Base-by-base conservation (phyloP, 1,140 invertebrate genomes). In the Lutraria rhynchaena region DNA sequence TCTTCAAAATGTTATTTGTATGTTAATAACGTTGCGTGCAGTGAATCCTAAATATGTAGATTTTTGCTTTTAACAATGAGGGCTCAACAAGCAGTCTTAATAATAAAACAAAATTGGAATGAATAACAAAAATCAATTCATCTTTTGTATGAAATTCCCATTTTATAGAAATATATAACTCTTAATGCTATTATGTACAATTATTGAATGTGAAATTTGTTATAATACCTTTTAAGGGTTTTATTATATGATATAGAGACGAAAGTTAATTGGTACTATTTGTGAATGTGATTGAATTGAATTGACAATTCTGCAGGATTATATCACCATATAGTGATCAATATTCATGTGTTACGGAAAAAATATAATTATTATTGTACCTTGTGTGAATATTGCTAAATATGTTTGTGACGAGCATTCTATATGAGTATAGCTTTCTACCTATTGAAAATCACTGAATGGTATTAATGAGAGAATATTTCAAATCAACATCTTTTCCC, bases 121-220 rank as follows among this genome's bases (percentile, higher is more conserved):
- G 65, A 77, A 77, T 77, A 77, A 77, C 75, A 77, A 67, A 74
- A 77, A 77, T 77, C 75, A 77, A 77, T 77, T 77, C 75, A 77
- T 77, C 60, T 67, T 77, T 77, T 77, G 75, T 77, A n/a, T 7
- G 37, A 33, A 55, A 1, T 17, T 17, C 35, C 31, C 22, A 29
- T 22, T 49, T 46, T 49, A 46, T 41, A 65, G 75, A 77, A 77
- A 67, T 77, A 46, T 65, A 53, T 67, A 63, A 65, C 41, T 77
- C 49, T 67, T 77, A 77, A 77, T 77, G 61, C 75, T 67, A 77
- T 77, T 77, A 61, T 77, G 27, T 49, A 55, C 29, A 67, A 67
- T 57, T 77, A 77, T 77, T 77, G 75, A 77, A 65, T 77, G 60
- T 65, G 49, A 77, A 77, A 67, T 51, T 67, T 55, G 60, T 55